A percentile compares a stretch with the other conserved stretches of the same genome.
Evolutionary conservation across 2,113 vertebrate genomes (phyloP).

Genomic region (Larimichthys crocea): DNA sequence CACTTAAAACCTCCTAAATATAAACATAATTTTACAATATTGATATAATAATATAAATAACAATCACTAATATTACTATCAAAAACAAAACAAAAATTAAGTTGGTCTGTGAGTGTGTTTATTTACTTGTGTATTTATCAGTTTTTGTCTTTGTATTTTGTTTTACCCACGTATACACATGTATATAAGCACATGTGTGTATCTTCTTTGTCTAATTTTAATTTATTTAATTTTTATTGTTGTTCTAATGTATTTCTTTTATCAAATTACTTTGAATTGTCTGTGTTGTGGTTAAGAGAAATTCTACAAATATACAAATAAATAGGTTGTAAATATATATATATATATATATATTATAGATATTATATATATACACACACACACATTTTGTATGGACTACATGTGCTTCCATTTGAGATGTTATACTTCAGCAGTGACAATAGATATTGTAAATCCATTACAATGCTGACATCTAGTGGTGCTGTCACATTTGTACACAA

Average conservation of each 20-base stretch:
- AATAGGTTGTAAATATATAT: not conserved
- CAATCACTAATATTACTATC: not conserved
- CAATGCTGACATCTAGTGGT: slow-evolving; percentile 83
- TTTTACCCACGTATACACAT: not conserved
- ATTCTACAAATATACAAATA: no score
- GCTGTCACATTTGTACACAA: slow-evolving; percentile 25
- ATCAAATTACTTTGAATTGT: not conserved
- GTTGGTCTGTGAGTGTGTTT: not conserved
- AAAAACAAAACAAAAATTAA: not conserved
- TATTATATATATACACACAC: not conserved
- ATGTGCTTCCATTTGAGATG: not conserved
- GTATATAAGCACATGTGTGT: no score
- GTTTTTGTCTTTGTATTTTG: not conserved
- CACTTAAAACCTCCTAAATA: not conserved
- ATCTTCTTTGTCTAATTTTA: not conserved
- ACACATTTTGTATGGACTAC: not conserved
- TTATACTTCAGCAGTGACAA: not conserved
- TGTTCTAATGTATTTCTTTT: not conserved
- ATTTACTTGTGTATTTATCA: not conserved
- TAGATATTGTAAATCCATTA: slow-evolving; percentile 35
- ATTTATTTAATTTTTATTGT: not conserved
- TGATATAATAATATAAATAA: no score
- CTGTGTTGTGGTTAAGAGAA: not conserved
- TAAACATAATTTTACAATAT: not conserved
- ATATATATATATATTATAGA: not conserved